Base-by-base conservation (phyloP, 2,797 vertebrate genomes). In the Enteromius argenteus region DNA sequence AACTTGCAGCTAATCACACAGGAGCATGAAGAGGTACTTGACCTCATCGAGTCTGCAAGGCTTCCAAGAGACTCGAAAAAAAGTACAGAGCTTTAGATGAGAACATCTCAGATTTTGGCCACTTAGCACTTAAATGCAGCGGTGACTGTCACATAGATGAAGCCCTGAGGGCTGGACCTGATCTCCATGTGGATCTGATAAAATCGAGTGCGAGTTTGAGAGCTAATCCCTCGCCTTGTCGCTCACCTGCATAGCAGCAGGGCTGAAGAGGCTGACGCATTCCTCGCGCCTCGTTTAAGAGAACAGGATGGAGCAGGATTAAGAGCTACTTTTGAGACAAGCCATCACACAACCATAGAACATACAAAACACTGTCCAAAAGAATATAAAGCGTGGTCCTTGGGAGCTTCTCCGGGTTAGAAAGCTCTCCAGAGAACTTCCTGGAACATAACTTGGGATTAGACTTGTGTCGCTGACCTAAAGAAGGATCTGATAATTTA, bases 251-350 rank as follows among this genome's bases (percentile, higher is more conserved):
- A 87, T 39, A 62, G 81, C 66, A 76, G 74, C 44, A 2, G 23
- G 67, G 39, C 80, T 75, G 76, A 87, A 84, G 79, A 46, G 76
- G 81, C 80, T 74, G 77, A 78, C 15, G 8, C 85, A 88, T 89
- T 89, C 88, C 88, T 86, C 64, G 35, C 9, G 44, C 80, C 73
- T 89, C 85, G 17, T 89, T 89, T 86, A 84, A 89, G 82, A 85
- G 77, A 88, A 81, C 60, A 84, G 86, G 83, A 87, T 86, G 51
- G 83, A 89, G 64, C 23, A 15, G 87, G 88, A 85, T 88, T 88
- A 86, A 67, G 60, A 53, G 75, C 83, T 83, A 79, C 81, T 82
- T 89, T 84, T 72, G 80, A 83, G 62, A 62, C 73, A 35, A 86
- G 78, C 73, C 84, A 71, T 74, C 82, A 49, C 66, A 81, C 83